Conservation (phyloP, 2,113 vertebrate genomes). For the Pipra filicauda region DNA sequence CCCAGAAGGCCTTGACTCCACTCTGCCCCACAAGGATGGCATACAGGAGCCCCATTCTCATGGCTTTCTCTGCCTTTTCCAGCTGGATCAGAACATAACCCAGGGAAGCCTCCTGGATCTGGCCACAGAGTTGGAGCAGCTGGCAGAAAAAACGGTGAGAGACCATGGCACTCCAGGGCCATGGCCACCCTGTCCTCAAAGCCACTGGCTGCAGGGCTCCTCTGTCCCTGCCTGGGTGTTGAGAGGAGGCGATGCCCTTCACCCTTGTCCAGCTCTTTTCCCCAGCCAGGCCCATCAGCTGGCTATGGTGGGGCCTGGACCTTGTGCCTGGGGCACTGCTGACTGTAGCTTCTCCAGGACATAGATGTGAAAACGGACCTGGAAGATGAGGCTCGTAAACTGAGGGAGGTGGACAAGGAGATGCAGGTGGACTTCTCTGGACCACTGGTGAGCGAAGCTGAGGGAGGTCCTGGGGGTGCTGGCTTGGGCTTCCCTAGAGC, state of each 20-base stretch:
- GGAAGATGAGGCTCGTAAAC: neutral
- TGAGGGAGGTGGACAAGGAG: slow-evolving; percentile 69
- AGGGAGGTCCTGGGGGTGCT: neutral
- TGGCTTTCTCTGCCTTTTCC: neutral
- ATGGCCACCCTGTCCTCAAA: neutral
- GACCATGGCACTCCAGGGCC: neutral
- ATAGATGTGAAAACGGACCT: neutral
- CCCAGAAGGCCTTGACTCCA: neutral
- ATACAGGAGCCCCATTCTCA: neutral
- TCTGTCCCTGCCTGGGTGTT: neutral
- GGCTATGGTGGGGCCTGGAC: neutral
- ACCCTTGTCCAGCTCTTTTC: neutral
- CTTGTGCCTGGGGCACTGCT: neutral
- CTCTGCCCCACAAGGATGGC: neutral
- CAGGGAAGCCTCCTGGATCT: neutral
- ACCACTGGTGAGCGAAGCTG: slow-evolving; percentile 62
- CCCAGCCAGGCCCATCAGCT: neutral
- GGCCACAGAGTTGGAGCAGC: slow-evolving; percentile 21
- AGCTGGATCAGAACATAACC: neutral
- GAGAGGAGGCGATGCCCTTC: neutral
- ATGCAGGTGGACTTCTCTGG: slow-evolving; percentile 62
- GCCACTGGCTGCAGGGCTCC: neutral
- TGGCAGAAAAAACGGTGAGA: neutral
- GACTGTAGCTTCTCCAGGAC: neutral
- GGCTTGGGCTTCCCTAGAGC: neutral